Evolutionary conservation across 2,113 vertebrate species (phyloP).

Genomic region (Podilymbus podiceps): DNA sequence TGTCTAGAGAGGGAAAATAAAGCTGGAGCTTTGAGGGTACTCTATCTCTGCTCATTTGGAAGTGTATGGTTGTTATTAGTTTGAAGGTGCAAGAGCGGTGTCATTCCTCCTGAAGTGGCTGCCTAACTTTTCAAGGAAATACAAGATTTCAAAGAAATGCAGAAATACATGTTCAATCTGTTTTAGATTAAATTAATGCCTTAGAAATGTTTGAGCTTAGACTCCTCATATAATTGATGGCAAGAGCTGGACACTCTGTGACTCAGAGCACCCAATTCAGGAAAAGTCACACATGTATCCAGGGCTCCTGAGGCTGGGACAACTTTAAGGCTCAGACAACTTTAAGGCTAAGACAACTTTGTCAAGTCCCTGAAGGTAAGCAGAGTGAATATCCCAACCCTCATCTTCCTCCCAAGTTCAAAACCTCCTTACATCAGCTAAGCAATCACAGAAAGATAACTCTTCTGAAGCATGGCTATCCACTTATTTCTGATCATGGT

Average conservation of each 20-base stretch:
- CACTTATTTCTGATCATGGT: not conserved
- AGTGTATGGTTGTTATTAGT: not conserved
- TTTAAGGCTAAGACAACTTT: not conserved
- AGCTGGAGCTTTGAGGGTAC: not conserved
- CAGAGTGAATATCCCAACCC: not conserved
- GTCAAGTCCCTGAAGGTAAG: not conserved
- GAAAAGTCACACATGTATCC: not conserved
- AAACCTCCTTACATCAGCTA: not conserved
- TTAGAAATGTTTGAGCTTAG: not conserved
- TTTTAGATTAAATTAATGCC: not conserved
- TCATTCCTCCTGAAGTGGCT: not conserved
- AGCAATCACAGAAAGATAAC: not conserved
- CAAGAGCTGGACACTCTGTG: not conserved
- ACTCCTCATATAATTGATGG: not conserved
- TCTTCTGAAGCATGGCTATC: not conserved
- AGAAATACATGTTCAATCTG: not conserved
- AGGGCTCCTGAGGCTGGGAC: not conserved
- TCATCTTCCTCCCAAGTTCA: not conserved
- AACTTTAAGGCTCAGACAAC: not conserved
- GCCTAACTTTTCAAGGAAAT: not conserved
- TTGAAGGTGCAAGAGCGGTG: not conserved
- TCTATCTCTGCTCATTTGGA: not conserved
- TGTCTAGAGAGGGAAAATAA: not conserved
- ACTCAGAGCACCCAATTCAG: not conserved
- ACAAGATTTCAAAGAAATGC: not conserved